A percentile compares a stretch with the other conserved stretches of the same genome.
Evolutionary conservation across 2,797 vertebrate species (phyloP).

Genomic region (Urosaurus nigricauda): DNA sequence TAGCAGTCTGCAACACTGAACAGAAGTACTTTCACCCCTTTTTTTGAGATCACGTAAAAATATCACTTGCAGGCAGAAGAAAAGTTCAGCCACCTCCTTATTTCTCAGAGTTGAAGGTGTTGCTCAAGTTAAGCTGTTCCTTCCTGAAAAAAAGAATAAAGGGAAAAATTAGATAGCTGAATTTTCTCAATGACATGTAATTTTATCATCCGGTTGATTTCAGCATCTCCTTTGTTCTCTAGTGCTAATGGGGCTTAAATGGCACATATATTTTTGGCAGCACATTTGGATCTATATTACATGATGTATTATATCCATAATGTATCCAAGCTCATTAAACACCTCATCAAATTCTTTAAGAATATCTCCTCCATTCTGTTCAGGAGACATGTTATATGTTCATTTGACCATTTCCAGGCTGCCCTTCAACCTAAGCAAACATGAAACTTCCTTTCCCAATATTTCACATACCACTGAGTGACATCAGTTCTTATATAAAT

Average conservation of each 20-base stretch:
- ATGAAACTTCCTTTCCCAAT: constrained; percentile 35
- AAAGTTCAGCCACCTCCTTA: neutral
- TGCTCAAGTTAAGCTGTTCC: constrained; percentile 9
- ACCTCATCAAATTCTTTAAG: constrained; percentile 48
- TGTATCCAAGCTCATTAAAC: constrained; percentile 45
- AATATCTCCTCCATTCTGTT: constrained; percentile 45
- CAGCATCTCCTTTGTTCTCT: constrained; percentile 18
- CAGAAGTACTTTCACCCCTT: neutral
- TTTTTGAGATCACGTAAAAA: constrained; percentile 12
- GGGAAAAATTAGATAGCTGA: neutral
- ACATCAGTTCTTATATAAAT: constrained; percentile 31
- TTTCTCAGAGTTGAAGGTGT: neutral
- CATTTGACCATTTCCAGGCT: constrained; percentile 38
- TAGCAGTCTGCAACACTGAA: neutral
- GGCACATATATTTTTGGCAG: constrained; percentile 48
- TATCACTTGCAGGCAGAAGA: neutral
- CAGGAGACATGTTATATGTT: constrained; percentile 43
- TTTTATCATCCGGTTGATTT: constrained; percentile 42
- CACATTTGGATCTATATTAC: constrained; percentile 46
- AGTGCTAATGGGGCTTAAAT: constrained; percentile 43
- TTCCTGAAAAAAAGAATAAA: constrained; percentile 24
- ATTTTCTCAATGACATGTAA: constrained; percentile 33
- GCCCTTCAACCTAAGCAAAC: constrained; percentile 41
- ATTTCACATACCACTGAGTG: constrained; percentile 36
- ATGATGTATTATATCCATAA: constrained; percentile 40